Evolutionary conservation across 1,140 invertebrate genomes (phyloP).

Genomic region (Acromyrmex charruanus): DNA sequence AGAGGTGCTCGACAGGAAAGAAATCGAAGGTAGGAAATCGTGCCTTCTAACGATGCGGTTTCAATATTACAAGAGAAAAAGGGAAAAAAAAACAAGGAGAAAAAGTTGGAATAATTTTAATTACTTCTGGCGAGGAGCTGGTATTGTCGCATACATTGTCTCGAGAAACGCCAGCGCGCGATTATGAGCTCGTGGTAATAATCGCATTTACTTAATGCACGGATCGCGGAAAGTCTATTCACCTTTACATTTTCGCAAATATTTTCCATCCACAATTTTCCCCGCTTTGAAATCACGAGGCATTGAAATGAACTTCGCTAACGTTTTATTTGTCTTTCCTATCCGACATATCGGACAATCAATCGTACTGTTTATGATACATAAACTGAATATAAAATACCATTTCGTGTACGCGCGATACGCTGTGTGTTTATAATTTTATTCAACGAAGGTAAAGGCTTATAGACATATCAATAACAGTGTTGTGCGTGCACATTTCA

Average conservation of each 20-base stretch:
- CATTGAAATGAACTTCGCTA: constrained; percentile 34
- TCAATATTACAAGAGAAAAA: constrained; percentile 56
- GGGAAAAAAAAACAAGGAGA: not conserved
- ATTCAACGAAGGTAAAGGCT: constrained; percentile 23
- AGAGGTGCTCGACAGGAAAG: constrained; percentile 54
- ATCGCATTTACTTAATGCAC: constrained; percentile 33
- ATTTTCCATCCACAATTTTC: constrained; percentile 34
- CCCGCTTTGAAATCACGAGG: constrained; percentile 21
- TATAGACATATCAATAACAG: constrained; percentile 24
- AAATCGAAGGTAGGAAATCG: constrained; percentile 58
- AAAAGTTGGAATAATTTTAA: constrained; percentile 62
- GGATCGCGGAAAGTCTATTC: constrained; percentile 16
- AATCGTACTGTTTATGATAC: constrained; percentile 31
- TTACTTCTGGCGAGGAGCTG: constrained; percentile 42
- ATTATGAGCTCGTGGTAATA: constrained; percentile 42
- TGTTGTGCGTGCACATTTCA: not conserved
- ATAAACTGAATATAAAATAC: constrained; percentile 41
- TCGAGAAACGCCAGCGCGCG: constrained; percentile 46
- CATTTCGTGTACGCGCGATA: constrained; percentile 13
- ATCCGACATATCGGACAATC: constrained; percentile 22
- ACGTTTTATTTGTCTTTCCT: constrained; percentile 31
- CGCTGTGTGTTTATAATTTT: constrained; percentile 22
- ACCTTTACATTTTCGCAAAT: constrained; percentile 43
- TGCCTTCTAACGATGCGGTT: constrained; percentile 61
- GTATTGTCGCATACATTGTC: constrained; percentile 57